Evolutionary conservation across 2,797 vertebrate species (phyloP).

Genomic region (Micromesistius poutassou): DNA sequence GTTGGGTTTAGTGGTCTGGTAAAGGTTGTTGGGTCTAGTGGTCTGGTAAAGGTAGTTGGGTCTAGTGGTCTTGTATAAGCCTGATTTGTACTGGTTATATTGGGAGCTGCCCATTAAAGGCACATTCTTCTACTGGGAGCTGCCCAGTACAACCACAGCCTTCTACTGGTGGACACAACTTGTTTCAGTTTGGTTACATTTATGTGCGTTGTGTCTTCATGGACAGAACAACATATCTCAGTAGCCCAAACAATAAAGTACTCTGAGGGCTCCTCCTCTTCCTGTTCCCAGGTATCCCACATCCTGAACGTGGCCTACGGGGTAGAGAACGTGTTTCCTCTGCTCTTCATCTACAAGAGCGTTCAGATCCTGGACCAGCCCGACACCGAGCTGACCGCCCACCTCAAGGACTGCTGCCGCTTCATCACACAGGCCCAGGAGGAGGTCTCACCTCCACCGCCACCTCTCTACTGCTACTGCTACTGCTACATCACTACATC

Average conservation of each 20-base stretch:
- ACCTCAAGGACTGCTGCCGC: conserved; percentile 86
- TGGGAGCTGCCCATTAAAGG: neutral
- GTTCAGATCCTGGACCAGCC: conserved; percentile 89
- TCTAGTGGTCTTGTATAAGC: too few relatives aligned
- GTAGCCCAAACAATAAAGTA: neutral
- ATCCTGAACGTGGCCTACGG: conserved; percentile 92
- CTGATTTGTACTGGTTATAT: neutral
- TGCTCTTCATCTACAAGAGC: conserved; percentile 86
- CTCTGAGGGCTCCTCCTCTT: neutral
- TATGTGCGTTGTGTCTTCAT: neutral
- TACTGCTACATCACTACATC: neutral
- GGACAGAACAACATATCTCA: neutral
- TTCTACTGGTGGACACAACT: neutral
- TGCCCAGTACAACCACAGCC: neutral
- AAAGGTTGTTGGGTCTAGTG: too few relatives aligned
- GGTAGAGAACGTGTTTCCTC: conserved; percentile 86
- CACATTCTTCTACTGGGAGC: neutral
- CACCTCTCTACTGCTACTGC: neutral
- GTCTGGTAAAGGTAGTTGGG: too few relatives aligned
- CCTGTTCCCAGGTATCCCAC: conserved; percentile 83
- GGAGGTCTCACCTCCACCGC: conserved; percentile 72
- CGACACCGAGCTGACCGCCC: conserved; percentile 81
- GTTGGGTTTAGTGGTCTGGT: too few relatives aligned
- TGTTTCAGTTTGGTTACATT: neutral
- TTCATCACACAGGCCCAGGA: conserved; percentile 85